phyloP scores from a whole-genome alignment of 2,113 vertebrate species.

The Bettongia penicillata region DNA sequence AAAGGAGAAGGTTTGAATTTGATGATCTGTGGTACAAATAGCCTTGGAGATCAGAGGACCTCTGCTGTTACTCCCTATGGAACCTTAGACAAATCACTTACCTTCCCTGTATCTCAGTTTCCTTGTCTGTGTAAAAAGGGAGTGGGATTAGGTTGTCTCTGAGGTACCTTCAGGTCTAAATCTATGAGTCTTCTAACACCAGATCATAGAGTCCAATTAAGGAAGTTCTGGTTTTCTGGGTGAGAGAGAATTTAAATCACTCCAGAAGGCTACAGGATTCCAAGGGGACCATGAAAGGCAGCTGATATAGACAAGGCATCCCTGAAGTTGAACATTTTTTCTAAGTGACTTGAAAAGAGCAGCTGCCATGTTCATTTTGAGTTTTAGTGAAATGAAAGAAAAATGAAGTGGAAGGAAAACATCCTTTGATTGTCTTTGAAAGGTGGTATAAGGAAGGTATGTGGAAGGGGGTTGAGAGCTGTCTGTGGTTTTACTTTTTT shows the following conservation, averaged over 20 bases:
- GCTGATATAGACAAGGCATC: not conserved
- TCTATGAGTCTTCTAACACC: not conserved
- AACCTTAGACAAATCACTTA: not conserved
- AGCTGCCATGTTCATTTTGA: not conserved
- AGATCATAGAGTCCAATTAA: not conserved
- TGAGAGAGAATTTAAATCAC: not conserved
- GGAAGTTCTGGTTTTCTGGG: not conserved
- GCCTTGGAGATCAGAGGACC: not conserved
- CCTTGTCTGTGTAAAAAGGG: not conserved
- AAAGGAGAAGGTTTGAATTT: not conserved
- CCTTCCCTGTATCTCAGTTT: not conserved
- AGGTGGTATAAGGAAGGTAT: not conserved
- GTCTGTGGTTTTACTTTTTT: not conserved
- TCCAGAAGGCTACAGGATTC: not conserved
- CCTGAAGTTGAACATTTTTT: not conserved
- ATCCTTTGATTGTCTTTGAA: not conserved
- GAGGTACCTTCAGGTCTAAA: not conserved
- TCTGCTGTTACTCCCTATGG: not conserved
- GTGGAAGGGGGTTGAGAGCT: not conserved
- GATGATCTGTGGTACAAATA: not conserved
- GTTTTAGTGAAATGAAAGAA: not conserved
- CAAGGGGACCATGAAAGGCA: not conserved
- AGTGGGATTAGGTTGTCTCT: not conserved
- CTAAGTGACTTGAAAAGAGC: not conserved
- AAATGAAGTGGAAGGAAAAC: not conserved